phyloP scores from a whole-genome alignment of 2,113 vertebrate genomes.

The Crotalus viridis region DNA sequence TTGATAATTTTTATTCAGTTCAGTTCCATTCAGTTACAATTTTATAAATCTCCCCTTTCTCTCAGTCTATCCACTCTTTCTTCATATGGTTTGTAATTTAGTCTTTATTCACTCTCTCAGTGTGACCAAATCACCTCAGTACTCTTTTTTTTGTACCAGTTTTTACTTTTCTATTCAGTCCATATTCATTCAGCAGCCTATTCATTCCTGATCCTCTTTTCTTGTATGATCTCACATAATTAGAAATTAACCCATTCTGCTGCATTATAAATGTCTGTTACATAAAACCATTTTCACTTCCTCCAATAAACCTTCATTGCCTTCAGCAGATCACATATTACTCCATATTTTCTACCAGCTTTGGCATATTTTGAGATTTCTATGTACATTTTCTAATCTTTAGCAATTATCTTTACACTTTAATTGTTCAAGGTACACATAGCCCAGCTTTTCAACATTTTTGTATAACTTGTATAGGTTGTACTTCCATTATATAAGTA shows the following conservation, averaged over 20 bases:
- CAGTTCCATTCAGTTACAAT: not conserved
- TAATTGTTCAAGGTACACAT: not conserved
- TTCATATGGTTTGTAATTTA: not conserved
- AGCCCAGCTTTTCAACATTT: not conserved
- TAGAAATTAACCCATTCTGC: not conserved
- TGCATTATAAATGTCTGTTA: not conserved
- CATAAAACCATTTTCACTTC: not conserved
- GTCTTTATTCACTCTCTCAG: not conserved
- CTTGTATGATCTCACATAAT: not conserved
- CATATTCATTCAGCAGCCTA: not conserved
- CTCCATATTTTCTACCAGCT: not conserved
- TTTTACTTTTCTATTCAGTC: not conserved
- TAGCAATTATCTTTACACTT: not conserved
- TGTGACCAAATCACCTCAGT: not conserved
- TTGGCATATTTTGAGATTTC: not conserved
- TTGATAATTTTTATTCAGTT: not conserved
- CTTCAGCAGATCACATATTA: not conserved
- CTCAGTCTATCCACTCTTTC: not conserved
- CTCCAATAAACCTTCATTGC: not conserved
- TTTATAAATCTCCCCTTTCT: not conserved
- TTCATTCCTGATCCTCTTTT: not conserved
- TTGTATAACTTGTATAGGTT: not conserved
- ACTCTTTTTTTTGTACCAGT: not conserved
- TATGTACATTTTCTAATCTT: not conserved
- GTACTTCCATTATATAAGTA: not conserved